These are phyloP conservation scores for Gallinago paraguaiae DNA, from an alignment of 2,113 vertebrate species.

Conservation along the genomic window DNA sequence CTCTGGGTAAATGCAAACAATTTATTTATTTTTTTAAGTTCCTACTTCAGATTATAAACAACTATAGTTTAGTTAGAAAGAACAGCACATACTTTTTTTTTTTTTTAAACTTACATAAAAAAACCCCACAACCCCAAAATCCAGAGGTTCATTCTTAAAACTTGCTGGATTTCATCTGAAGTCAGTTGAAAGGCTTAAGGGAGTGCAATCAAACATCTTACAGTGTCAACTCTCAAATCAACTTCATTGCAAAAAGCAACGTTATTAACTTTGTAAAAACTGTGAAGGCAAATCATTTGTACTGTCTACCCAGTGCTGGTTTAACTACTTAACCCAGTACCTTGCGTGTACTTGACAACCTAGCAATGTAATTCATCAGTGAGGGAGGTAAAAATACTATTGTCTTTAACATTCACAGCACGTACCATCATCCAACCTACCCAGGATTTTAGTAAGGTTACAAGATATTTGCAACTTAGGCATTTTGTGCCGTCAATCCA, in stretches of 20 bases:
- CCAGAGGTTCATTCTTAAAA: not conserved
- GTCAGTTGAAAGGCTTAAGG: not conserved
- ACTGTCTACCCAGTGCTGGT: not conserved
- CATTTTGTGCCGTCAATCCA: not conserved
- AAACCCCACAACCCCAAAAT: not conserved
- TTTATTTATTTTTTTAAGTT: not conserved
- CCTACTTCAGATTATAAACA: not conserved
- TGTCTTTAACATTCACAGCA: not conserved
- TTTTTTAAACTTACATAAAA: not conserved
- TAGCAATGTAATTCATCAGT: not conserved
- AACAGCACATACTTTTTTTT: not conserved
- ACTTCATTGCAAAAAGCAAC: not conserved
- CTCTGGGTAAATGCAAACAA: not conserved
- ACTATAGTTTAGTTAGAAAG: not conserved
- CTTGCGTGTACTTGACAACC: not conserved
- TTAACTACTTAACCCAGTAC: not conserved
- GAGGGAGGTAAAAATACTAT: not conserved
- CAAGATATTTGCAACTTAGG: rapidly evolving
- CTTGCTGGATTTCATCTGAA: not conserved
- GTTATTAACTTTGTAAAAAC: not conserved
- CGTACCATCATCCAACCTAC: rapidly evolving
- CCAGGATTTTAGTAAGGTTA: not conserved
- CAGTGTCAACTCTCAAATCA: not conserved
- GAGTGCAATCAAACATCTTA: not conserved
- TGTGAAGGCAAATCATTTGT: rapidly evolving